Base-by-base conservation (phyloP, 2,888 invertebrate genomes). In the Epistrophella euchroma region DNA sequence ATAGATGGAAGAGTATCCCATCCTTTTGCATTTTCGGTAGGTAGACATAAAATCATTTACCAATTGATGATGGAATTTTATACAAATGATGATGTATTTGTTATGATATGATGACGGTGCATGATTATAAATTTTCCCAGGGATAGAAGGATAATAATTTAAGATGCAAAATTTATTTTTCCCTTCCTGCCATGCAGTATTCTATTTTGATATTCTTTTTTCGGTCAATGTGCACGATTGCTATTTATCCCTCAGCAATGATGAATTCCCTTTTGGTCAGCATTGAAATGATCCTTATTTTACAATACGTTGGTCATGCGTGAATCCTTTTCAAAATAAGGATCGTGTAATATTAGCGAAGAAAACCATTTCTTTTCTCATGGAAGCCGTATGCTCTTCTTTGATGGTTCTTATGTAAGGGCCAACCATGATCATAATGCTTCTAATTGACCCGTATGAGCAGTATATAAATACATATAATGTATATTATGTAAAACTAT, bases 51-150 rank as follows among this genome's bases (percentile, higher is more conserved):
- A 28, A 76, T 47, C 2, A 52, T 35, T 19, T 52, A 25, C 60
- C 7, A 22, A 25, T 62, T 13, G 64, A 66, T 80, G 74, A 84
- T 72, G 76, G 55, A 81, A 55, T 81, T 85, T 70, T 50, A 50
- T 81, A 77, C 56, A 76, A 80, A 79, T 83, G 62, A 79, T 74
- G 28, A 4, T 35, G 6, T 40, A 15, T 56, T 76, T 64, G 52
- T 58, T 68, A n/a, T 43, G 28, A 37, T 19, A 40, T 68, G 22
- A 68, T 37, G 22, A 13, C 50, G 68, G 28, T 58, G 72, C 40
- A 72, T 64, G 47, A 22, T 66, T 77, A n/a, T n/a, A 56, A 47
- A 76, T 62, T 85, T 85, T 85, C 85, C 81, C 85, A 86, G 55
- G 76, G 35, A 50, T 50, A 13, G 43, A 52, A 68, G 70, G 70